Conservation (phyloP, 92 coral and sea anemone genomes). For the Blastomussa wellsi region DNA sequence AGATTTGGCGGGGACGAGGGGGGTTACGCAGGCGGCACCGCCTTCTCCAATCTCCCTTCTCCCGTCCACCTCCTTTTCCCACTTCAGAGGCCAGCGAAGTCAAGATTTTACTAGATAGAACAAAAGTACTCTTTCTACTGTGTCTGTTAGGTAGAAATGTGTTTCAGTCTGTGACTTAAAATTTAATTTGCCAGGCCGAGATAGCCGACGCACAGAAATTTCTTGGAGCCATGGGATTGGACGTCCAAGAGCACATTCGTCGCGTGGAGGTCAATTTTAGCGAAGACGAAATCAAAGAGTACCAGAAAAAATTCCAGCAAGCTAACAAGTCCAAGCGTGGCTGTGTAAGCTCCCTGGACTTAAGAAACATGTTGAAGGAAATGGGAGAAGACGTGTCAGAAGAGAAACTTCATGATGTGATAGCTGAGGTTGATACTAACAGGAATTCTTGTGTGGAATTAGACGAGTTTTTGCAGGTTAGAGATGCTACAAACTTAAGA, state of each 20-base stretch:
- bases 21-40: no score
- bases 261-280: constrained; percentile 76
- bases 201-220: constrained; percentile 68
- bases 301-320: constrained; percentile 64
- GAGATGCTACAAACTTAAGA: neutral
- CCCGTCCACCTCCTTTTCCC: no score
- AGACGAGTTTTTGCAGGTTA: constrained; percentile 87
- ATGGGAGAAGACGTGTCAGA: constrained; percentile 77
- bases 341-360: constrained; percentile 59
- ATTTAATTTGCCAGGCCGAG: constrained; percentile 63
- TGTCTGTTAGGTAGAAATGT: neutral
- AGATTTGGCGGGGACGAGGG: no score
- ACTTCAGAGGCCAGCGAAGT: neutral
- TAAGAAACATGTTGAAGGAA: constrained; percentile 63
- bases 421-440: constrained; percentile 82
- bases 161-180: neutral
- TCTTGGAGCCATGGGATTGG: constrained; percentile 90
- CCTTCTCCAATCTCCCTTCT: no score
- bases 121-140: neutral
- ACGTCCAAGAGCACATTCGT: constrained; percentile 69
- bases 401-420: constrained; percentile 73
- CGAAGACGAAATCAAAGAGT: constrained; percentile 66
- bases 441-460: constrained; percentile 73
- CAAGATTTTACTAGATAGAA: neutral
- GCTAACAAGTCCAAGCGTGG: constrained; percentile 70